These are phyloP conservation scores for Lasioglossum oenotherae DNA, from an alignment of 2,888 invertebrate species.

Conservation along the genomic window DNA sequence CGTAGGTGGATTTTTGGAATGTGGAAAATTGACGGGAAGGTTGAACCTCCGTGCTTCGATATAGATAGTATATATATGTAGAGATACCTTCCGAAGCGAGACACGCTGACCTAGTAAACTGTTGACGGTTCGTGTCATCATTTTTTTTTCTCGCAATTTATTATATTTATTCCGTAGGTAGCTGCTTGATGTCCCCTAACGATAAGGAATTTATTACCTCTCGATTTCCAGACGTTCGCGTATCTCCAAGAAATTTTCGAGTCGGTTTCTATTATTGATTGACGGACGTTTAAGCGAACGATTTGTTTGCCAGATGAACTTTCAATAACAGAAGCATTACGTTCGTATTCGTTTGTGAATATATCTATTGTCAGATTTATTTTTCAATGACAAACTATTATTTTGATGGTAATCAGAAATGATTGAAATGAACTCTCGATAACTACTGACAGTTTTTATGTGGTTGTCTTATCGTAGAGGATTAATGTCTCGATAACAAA, in stretches of 20 bases:
- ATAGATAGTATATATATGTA: slow-evolving; percentile 1
- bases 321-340: not conserved
- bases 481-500: not conserved
- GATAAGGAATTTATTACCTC: not conserved
- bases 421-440: too few species aligned
- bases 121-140: slow-evolving; percentile 21
- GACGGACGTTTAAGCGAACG: not conserved
- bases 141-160: slow-evolving; percentile 4
- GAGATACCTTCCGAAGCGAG: not conserved
- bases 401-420: not conserved
- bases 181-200: not conserved
- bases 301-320: not conserved
- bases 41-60: not conserved
- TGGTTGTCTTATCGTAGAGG: not conserved
- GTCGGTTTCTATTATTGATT: not conserved
- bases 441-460: too few species aligned
- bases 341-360: not conserved
- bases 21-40: not conserved
- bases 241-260: not conserved
- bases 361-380: not conserved
- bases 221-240: not conserved
- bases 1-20: not conserved
- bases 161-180: slow-evolving; percentile 2
- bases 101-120: slow-evolving; percentile 30
- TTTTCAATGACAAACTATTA: not conserved